Percentiles rank a stretch among this genome's conserved stretches.
Evolutionary conservation across 2,797 vertebrate genomes (phyloP).

Genomic region (Ataeniobius toweri): DNA sequence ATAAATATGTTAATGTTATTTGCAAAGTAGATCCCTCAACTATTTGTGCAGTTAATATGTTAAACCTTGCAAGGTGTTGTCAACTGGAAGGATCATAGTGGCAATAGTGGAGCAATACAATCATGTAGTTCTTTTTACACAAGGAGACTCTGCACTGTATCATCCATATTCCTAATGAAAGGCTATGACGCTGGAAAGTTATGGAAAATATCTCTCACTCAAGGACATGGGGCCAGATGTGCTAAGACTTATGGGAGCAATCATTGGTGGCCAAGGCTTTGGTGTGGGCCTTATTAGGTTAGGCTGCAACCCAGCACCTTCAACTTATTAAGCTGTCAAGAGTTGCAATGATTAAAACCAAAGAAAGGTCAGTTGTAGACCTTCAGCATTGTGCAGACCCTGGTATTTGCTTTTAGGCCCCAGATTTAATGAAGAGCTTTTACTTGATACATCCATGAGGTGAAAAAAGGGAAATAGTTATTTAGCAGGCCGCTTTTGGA

Average conservation of each 20-base stretch:
- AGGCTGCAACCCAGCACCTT: conserved; percentile 97
- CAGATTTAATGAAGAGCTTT: conserved; percentile 91
- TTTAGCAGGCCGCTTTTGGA: conserved; percentile 82
- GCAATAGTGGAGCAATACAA: conserved; percentile 51
- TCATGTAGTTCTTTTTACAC: conserved; percentile 65
- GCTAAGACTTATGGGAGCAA: conserved; percentile 98
- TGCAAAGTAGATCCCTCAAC: conserved; percentile 80
- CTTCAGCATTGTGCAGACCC: conserved; percentile 89
- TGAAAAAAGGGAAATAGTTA: conserved; percentile 85
- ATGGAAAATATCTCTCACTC: conserved; percentile 97
- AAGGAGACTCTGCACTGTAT: conserved; percentile 82
- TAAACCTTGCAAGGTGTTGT: conserved; percentile 59
- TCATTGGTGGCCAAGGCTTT: conserved; percentile 95
- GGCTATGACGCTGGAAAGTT: conserved; percentile 87
- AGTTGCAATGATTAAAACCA: conserved; percentile 99
- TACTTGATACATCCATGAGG: conserved; percentile 83
- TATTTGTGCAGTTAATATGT: conserved; percentile 76
- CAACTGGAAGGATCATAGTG: conserved; percentile 57
- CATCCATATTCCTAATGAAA: conserved; percentile 88
- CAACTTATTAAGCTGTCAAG: conserved; percentile 99
- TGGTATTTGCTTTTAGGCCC: conserved; percentile 92
- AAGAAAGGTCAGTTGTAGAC: conserved; percentile 95
- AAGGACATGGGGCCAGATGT: conserved; percentile 96
- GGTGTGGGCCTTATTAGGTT: conserved; percentile 97
- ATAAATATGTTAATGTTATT: conserved; percentile 78